Conservation (phyloP, 2,797 vertebrate species). For the Emydoidea blandingii region DNA sequence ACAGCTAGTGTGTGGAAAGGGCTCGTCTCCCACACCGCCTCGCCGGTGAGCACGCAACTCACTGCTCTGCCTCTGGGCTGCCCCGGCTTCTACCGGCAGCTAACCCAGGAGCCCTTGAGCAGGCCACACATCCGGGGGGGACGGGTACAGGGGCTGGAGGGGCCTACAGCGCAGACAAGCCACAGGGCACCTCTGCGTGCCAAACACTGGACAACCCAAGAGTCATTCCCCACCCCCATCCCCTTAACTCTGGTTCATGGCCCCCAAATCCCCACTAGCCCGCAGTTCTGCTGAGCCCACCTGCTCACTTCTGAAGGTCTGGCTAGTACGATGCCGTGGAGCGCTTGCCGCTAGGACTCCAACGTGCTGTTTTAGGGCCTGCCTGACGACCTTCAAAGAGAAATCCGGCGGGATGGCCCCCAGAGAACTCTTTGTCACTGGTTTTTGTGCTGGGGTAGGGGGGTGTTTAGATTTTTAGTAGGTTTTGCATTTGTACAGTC, state of each 20-base stretch:
- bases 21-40: too few species aligned
- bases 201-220: background rate
- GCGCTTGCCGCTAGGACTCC: background rate
- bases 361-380: slow-evolving; percentile 41
- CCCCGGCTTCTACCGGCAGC: background rate
- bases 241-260: background rate
- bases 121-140: background rate
- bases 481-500: slow-evolving; percentile 68
- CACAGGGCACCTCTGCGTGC: background rate
- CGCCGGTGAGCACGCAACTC: too few species aligned
- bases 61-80: background rate
- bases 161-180: background rate
- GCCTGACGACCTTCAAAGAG: background rate
- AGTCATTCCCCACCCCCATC: background rate
- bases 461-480: slow-evolving; percentile 5
- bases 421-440: background rate
- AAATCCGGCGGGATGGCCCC: background rate
- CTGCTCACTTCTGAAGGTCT: background rate
- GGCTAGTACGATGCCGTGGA: background rate
- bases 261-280: background rate
- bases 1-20: too few species aligned
- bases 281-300: background rate
- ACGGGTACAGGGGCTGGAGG: background rate
- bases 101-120: background rate
- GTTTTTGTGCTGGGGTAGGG: background rate